These are phyloP conservation scores for Speoplatyrhinus poulsoni DNA, from an alignment of 2,113 vertebrate species.

Conservation along the genomic window DNA sequence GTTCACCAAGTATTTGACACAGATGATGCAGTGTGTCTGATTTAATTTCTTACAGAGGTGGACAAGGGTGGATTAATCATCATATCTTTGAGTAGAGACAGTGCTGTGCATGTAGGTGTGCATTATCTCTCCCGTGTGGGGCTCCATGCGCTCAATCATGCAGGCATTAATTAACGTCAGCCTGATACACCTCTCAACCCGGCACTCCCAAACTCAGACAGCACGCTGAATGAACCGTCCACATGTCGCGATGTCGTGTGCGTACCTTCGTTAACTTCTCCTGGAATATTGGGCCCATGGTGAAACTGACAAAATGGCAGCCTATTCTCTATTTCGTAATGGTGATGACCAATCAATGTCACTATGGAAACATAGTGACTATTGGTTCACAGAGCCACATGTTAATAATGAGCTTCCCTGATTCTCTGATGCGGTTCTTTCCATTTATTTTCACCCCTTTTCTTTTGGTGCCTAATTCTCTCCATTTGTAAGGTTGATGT, in stretches of 20 bases:
- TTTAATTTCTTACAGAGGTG: conserved; percentile 58
- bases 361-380: conserved; percentile 23
- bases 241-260: conserved; percentile 39
- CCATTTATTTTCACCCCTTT: too few species aligned
- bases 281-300: conserved; percentile 28
- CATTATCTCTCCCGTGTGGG: conserved; percentile 60
- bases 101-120: conserved; percentile 60
- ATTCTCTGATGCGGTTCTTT: conserved; percentile 18
- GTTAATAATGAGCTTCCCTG: conserved; percentile 16
- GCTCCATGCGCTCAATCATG: conserved; percentile 61
- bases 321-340: conserved; percentile 46
- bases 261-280: conserved; percentile 42
- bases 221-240: conserved; percentile 45
- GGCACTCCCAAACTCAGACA: conserved; percentile 34
- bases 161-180: conserved; percentile 67
- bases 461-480: too few species aligned
- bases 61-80: conserved; percentile 65
- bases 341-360: conserved; percentile 42
- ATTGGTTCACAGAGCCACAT: conserved; percentile 13
- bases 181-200: conserved; percentile 59
- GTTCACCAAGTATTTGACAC: conserved; percentile 52
- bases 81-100: conserved; percentile 54
- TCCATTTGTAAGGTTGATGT: too few species aligned
- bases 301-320: conserved; percentile 29
- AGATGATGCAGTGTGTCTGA: conserved; percentile 38